These are phyloP conservation scores for Tenrec ecaudatus DNA, from an alignment of 2,113 vertebrate species.

Conservation along the genomic window DNA sequence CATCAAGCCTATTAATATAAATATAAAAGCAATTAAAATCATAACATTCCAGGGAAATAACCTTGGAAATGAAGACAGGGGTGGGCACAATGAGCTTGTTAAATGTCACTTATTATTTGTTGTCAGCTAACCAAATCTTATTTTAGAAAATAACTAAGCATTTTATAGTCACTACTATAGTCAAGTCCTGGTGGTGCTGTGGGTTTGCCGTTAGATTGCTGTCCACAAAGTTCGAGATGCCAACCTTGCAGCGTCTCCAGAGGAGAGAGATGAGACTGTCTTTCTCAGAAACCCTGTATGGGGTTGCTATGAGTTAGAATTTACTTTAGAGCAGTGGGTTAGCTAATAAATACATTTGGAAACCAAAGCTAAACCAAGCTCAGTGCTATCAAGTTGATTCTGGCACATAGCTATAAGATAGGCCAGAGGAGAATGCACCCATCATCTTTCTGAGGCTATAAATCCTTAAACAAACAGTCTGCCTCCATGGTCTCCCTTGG, in stretches of 20 bases:
- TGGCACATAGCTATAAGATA: no score
- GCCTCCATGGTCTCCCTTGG: no score
- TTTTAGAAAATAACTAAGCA: no score
- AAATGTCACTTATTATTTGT: slow-evolving; percentile 37
- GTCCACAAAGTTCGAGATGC: background rate
- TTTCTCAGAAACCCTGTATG: background rate
- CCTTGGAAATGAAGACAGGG: slow-evolving; percentile 24
- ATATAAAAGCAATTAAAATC: slow-evolving; percentile 42
- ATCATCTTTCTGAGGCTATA: no score
- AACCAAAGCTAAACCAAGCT: no score
- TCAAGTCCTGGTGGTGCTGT: background rate
- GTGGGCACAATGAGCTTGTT: slow-evolving; percentile 37
- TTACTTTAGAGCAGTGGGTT: background rate
- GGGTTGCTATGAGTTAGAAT: no score
- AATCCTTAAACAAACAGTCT: no score
- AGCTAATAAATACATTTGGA: no score
- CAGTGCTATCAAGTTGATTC: no score
- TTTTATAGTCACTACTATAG: no score
- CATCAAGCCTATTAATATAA: slow-evolving; percentile 14
- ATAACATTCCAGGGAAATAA: background rate
- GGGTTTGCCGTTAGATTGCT: background rate
- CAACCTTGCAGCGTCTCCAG: background rate
- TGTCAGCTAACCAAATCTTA: background rate
- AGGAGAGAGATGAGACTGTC: no score
- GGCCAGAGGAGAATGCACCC: no score